phyloP scores from a whole-genome alignment of 1,140 invertebrate species.

The Meloidogyne floridensis region DNA sequence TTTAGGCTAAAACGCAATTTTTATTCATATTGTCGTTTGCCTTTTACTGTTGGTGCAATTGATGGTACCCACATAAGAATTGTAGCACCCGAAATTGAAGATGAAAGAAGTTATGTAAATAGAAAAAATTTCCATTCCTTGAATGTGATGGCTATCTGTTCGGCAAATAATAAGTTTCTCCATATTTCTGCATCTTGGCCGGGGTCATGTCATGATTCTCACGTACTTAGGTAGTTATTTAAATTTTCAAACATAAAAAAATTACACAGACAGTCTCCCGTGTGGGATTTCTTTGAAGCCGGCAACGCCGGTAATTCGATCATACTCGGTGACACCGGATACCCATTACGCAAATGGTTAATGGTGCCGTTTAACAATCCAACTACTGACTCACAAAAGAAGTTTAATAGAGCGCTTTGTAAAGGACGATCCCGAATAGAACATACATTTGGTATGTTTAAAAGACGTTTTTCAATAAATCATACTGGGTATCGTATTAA shows the following conservation, averaged over 20 bases:
- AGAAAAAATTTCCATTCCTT: constrained; percentile 3
- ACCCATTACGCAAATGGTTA: not conserved
- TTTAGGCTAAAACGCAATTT: too few relatives aligned
- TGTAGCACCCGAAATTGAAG: not conserved
- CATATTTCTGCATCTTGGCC: not conserved
- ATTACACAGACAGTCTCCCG: too few relatives aligned
- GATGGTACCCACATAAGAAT: not conserved
- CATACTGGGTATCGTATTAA: too few relatives aligned
- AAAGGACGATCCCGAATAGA: too few relatives aligned
- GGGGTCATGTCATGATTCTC: not conserved
- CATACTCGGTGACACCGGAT: not conserved
- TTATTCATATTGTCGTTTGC: not conserved
- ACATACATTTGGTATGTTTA: too few relatives aligned
- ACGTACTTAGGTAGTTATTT: not conserved
- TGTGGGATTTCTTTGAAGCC: not conserved
- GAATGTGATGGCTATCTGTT: not conserved
- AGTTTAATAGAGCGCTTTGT: too few relatives aligned
- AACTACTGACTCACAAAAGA: not conserved
- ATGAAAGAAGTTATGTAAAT: constrained; percentile 3
- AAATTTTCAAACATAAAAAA: not conserved
- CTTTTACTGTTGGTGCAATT: not conserved
- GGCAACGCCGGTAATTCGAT: not conserved
- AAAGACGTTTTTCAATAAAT: too few relatives aligned
- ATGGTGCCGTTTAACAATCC: not conserved
- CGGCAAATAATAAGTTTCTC: not conserved